Evolutionary conservation across 2,888 invertebrate genomes (phyloP), one percentile per base, ranked within the genome.

Genomic region (Acleris holmiana): DNA sequence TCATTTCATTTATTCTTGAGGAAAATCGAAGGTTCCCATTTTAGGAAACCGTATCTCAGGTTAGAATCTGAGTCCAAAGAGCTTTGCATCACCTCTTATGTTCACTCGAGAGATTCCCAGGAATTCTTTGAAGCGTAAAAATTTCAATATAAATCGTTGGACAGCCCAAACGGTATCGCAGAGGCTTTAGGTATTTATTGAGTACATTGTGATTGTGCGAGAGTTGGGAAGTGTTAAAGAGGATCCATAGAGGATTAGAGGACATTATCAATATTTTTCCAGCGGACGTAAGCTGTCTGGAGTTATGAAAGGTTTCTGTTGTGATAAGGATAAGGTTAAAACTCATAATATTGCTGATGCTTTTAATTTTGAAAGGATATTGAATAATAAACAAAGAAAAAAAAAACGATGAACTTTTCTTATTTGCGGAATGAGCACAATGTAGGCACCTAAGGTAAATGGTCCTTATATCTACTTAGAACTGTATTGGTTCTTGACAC

Each of bases 141-240:
- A 84, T 82, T 78, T 41, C 83, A 82, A 85, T 85, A 84, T 78
- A 75, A 78, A 81, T 74, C 73, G 70, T 68, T 68, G 61, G 72
- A 59, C 70, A 72, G 73, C 69, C 71, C 8, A 10, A 50, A 50
- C 70, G 64, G 54, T 54, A 67, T 68, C 64, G 68, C 69, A 73
- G 61, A 71, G 69, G 64, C 66, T 71, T 67, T 61, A 60, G 69
- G 66, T 69, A 74, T 72, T 68, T 71, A 69, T 71, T 69, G 61
- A 66, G 49, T 69, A 69, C 64, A 69, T 71, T 68, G 66, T 57
- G 63, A 53, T 54, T 25, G 46, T 13, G 25, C 23, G 46, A 18
- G 17, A 4, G n/a, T 17, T 1, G 17, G 44, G 47, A 19, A 13
- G 47, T 21, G 21, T 35, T 41, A 41, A 41, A 35, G 40, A 40